Base-by-base conservation (phyloP, 2,888 invertebrate species). In the Agrotis ipsilon region DNA sequence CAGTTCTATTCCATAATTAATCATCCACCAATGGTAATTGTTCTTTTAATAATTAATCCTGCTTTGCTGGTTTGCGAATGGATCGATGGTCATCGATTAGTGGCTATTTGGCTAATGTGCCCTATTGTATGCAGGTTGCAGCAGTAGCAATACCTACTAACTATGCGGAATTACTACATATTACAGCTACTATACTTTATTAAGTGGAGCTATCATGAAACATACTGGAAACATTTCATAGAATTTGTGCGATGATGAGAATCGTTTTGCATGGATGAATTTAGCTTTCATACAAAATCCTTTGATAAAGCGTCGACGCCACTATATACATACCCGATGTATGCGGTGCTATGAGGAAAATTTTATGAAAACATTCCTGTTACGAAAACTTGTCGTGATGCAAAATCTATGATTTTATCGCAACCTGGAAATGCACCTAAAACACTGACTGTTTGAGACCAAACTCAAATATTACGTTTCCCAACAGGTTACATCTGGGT, bases 41-140 rank as follows among this genome's bases (percentile, higher is more conserved):
- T 51, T 57, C 32, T 46, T 52, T 72, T 39, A 64, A 72, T 64
- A 72, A 58, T 58, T 51, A 39, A 73, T 73, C 24, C n/a, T 75
- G 52, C 45, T 24, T 64, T 49, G 32, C 18, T 43, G 58, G 21
- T 13, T 43, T 27, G 39, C 11, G n/a, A 32, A 18, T 46, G 45
- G 60, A 57, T 60, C 52, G 63, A 77, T 73, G 27, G 39, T 27
- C 64, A 61, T 52, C 48, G 63, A 64, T 68, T 78, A 61, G 52
- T 54, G n/a, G 24, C 49, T 71, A 62, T 70, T 63, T 54, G n/a
- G 24, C 49, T 71, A 62, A 76, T 63, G 57, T 19, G 57, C 13
- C 14, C 39, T 66, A 72, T 72, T 76, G 62, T 60, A 6, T 52
- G 39, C 13, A 18, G 46, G 16, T 24, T 62, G 45, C 51, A 77